Percentiles rank a stretch among this genome's conserved stretches.
These are phyloP conservation scores for Mesocricetus auratus DNA, from an alignment of 2,113 vertebrate species.

Conservation along the genomic window DNA sequence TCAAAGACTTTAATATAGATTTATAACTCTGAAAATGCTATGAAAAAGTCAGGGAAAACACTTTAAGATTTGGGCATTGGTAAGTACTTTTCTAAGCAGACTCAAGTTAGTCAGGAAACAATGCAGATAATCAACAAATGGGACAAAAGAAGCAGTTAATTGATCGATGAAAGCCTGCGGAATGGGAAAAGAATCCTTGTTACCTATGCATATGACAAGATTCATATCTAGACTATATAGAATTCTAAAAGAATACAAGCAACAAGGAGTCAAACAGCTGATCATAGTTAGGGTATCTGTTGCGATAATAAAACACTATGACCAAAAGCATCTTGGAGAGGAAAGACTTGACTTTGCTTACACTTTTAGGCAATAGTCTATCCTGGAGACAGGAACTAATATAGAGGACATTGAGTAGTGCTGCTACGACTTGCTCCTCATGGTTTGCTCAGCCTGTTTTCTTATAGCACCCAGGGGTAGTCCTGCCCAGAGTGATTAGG, in stretches of 20 bases:
- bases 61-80: background rate
- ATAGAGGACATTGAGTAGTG: fast-evolving
- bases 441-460: background rate
- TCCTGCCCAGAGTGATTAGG: background rate
- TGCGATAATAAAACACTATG: background rate
- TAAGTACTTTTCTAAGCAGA: background rate
- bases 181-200: background rate
- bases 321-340: background rate
- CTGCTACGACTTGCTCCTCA: background rate
- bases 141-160: background rate
- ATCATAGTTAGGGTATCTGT: background rate
- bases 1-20: background rate
- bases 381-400: background rate
- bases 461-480: background rate
- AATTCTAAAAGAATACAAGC: background rate
- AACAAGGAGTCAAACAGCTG: background rate
- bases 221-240: background rate
- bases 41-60: background rate
- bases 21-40: background rate
- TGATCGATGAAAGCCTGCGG: background rate
- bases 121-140: background rate
- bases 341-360: background rate
- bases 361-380: background rate
- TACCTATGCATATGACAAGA: background rate
- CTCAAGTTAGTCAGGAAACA: background rate